Percentiles rank a stretch among this genome's conserved stretches.
These are phyloP conservation scores for Nemurella pictetii DNA, from an alignment of 2,888 invertebrate species.

Conservation along the genomic window DNA sequence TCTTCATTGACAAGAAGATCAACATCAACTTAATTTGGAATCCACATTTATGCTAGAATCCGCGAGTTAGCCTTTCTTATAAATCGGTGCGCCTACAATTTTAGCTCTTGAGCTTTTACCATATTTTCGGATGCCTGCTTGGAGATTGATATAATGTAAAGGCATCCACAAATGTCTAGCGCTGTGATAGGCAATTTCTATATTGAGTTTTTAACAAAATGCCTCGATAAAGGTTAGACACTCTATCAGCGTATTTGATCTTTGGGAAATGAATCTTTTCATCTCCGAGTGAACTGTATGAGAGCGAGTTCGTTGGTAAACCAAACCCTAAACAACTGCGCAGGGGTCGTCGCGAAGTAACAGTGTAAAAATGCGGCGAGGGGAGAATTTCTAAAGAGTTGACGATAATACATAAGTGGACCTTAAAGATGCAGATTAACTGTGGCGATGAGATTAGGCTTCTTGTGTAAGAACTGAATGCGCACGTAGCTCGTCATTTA, in stretches of 20 bases:
- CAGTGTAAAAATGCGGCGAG: not conserved
- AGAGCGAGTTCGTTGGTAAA: slow-evolving; percentile 37
- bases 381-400: slow-evolving; percentile 22
- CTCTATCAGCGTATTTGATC: not conserved
- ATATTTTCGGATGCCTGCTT: too few species aligned
- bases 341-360: slow-evolving; percentile 17
- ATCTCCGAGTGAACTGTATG: not conserved
- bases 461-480: not conserved
- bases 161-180: not conserved
- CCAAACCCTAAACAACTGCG: slow-evolving; percentile 36
- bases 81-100: too few species aligned
- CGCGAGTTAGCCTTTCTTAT: too few species aligned
- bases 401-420: slow-evolving; percentile 20
- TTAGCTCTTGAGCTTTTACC: too few species aligned
- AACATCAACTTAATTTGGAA: too few species aligned
- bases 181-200: not conserved
- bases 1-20: too few species aligned
- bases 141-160: too few species aligned
- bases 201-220: not conserved
- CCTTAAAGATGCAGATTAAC: slow-evolving; percentile 24
- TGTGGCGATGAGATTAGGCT: slow-evolving; percentile 10
- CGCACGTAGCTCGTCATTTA: not conserved
- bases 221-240: not conserved
- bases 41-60: too few species aligned
- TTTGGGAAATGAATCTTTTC: slow-evolving; percentile 10